Percentiles rank a stretch among this genome's conserved stretches.
These are phyloP conservation scores for Philereme transversata DNA, from an alignment of 2,888 invertebrate species.

Conservation along the genomic window DNA sequence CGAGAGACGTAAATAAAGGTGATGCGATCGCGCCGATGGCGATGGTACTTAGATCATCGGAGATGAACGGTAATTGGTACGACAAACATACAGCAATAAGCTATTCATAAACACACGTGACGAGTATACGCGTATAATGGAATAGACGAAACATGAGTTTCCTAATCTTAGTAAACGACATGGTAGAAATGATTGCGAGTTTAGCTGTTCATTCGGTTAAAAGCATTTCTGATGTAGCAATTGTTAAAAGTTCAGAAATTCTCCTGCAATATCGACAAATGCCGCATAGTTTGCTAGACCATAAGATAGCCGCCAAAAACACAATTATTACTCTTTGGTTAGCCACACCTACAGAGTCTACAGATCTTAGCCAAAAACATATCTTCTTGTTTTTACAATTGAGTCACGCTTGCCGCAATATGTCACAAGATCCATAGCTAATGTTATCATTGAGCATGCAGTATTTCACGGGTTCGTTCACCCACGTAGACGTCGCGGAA, in stretches of 20 bases:
- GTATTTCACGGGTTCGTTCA: slow-evolving; percentile 69
- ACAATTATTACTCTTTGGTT: background rate
- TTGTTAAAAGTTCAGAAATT: no score
- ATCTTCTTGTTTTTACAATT: background rate
- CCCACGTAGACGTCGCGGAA: slow-evolving; percentile 81
- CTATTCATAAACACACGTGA: slow-evolving; percentile 31
- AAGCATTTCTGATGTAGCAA: no score
- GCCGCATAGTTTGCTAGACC: slow-evolving; percentile 1
- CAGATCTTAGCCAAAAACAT: no score
- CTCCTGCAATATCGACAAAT: no score
- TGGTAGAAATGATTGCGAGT: no score
- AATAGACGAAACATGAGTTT: slow-evolving; percentile 19
- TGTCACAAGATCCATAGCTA: slow-evolving; percentile 40
- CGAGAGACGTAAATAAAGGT: slow-evolving; percentile 18
- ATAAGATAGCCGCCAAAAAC: slow-evolving; percentile 1
- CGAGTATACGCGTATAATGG: slow-evolving; percentile 22
- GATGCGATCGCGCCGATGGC: slow-evolving; percentile 25
- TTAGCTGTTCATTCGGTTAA: no score
- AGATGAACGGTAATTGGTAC: slow-evolving; percentile 33
- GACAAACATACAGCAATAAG: slow-evolving; percentile 28
- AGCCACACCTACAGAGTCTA: no score
- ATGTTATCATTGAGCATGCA: slow-evolving; percentile 52
- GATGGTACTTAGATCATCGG: slow-evolving; percentile 20
- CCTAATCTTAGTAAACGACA: slow-evolving; percentile 13
- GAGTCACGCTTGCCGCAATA: slow-evolving; percentile 21